Conservation (phyloP, 2,113 vertebrate genomes). For the Malurus cyaneus region DNA sequence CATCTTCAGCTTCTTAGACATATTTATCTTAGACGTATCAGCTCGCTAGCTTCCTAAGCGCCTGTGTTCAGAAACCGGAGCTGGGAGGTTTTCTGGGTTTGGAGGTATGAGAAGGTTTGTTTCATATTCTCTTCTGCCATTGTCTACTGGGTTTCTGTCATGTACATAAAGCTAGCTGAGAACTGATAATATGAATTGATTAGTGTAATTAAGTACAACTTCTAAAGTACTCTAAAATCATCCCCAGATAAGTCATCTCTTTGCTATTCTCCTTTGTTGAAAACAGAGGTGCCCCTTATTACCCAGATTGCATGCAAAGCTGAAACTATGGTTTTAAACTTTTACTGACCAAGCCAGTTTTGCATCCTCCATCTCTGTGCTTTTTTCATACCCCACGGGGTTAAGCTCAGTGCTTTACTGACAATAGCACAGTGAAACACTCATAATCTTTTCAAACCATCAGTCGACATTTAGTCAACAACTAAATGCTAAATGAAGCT, state of each 20-base stretch:
- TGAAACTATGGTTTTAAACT: not conserved
- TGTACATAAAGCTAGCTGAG: not conserved
- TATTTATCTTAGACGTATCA: too few relatives aligned
- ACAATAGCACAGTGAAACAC: not conserved
- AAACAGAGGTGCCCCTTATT: not conserved
- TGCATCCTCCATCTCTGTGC: not conserved
- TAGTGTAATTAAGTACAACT: not conserved
- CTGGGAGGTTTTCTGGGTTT: not conserved
- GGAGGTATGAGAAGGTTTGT: not conserved
- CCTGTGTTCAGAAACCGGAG: fast-evolving
- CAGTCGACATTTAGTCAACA: not conserved
- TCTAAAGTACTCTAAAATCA: not conserved
- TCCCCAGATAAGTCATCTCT: not conserved
- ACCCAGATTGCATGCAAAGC: not conserved
- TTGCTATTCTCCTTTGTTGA: not conserved
- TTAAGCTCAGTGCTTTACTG: not conserved
- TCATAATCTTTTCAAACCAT: not conserved
- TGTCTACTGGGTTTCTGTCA: not conserved
- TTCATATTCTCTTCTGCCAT: not conserved
- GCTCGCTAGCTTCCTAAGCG: not conserved
- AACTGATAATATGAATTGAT: not conserved
- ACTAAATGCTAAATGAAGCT: not conserved
- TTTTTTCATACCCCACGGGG: not conserved
- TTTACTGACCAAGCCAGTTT: not conserved
- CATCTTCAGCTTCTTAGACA: not conserved